Conservation (phyloP, 1,140 invertebrate genomes). For the Zaprionus taronus region DNA sequence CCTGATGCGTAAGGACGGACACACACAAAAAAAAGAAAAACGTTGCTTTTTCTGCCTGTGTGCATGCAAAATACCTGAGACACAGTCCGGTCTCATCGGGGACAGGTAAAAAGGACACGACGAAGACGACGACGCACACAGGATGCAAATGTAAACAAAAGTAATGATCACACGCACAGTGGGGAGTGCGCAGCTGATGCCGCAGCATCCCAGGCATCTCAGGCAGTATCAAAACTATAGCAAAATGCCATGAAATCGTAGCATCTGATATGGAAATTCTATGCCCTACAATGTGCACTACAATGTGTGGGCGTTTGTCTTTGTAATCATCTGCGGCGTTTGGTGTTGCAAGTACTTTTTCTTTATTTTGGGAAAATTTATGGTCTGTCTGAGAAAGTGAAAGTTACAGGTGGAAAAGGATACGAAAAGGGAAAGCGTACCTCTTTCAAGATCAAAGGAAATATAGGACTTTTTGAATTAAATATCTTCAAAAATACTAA, state of each 20-base stretch:
- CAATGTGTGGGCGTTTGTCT: slow-evolving; percentile 66
- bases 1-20: background rate
- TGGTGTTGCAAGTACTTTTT: slow-evolving; percentile 34
- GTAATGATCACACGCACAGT: slow-evolving; percentile 74
- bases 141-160: slow-evolving; percentile 74
- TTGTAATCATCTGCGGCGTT: slow-evolving; percentile 60
- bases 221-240: slow-evolving; percentile 64
- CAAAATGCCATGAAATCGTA: slow-evolving; percentile 73
- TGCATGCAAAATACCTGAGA: slow-evolving; percentile 63
- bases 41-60: slow-evolving; percentile 41
- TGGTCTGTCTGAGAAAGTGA: slow-evolving; percentile 57
- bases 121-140: slow-evolving; percentile 1
- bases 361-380: slow-evolving; percentile 27
- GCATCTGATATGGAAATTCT: slow-evolving; percentile 53
- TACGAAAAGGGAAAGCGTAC: background rate
- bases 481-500: no score
- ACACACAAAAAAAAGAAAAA: slow-evolving; percentile 34
- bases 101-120: slow-evolving; percentile 46
- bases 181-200: slow-evolving; percentile 60
- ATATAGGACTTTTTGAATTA: no score
- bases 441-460: background rate
- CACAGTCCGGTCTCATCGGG: slow-evolving; percentile 10
- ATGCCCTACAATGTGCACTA: slow-evolving; percentile 1
- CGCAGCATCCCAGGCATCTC: slow-evolving; percentile 49
- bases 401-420: slow-evolving; percentile 41